Evolutionary conservation across 2,113 vertebrate species (phyloP).

Genomic region (Amphiprion percula): DNA sequence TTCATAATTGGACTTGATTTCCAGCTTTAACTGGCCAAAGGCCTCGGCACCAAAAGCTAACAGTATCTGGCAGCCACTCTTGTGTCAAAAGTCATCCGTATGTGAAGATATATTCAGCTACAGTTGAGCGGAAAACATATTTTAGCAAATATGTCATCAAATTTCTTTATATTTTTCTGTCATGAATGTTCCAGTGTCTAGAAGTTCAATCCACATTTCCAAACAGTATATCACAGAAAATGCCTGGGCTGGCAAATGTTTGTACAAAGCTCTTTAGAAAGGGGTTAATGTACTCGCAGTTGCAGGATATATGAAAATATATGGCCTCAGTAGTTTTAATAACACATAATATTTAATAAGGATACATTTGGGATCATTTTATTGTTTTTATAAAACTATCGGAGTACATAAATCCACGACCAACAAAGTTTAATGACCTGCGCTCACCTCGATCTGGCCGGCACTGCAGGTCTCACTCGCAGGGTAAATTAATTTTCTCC

Average conservation of each 20-base stretch:
- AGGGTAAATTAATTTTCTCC: conserved; percentile 63
- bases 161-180: too few relatives aligned
- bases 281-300: too few relatives aligned
- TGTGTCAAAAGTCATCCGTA: not conserved
- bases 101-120: too few relatives aligned
- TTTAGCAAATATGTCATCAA: too few relatives aligned
- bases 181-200: too few relatives aligned
- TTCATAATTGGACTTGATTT: conserved; percentile 6
- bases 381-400: conserved; percentile 61
- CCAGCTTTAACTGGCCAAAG: conserved; percentile 1
- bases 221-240: too few relatives aligned
- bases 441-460: conserved; percentile 46
- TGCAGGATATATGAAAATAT: not conserved
- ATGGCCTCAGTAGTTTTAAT: conserved; percentile 31
- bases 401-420: conserved; percentile 34
- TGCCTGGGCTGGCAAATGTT: too few relatives aligned
- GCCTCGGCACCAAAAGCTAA: not conserved
- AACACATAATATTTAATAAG: conserved; percentile 35
- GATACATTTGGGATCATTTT: conserved; percentile 39
- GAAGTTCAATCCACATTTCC: too few relatives aligned
- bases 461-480: conserved; percentile 50
- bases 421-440: conserved; percentile 66
- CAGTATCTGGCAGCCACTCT: conserved; percentile 17
- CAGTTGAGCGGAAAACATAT: too few relatives aligned
- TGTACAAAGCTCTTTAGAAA: too few relatives aligned